Evolutionary conservation across 2,888 invertebrate species (phyloP), one percentile per base, ranked within the genome.

Genomic region (Polymixis flavicincta): DNA sequence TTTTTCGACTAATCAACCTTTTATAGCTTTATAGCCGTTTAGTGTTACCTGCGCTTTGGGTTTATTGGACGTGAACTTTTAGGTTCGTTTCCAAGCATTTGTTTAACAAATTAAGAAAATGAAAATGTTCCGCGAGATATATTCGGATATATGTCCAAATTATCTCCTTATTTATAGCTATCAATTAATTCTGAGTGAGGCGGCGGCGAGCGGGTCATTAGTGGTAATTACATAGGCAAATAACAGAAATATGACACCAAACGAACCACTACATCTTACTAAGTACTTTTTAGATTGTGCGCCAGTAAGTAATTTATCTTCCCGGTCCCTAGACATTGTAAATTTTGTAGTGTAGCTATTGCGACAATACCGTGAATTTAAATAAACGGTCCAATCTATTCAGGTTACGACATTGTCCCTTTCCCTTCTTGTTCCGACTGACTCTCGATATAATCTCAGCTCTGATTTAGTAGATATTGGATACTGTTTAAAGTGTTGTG

Each of bases 361-460:
- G 85, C 87, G 84, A 85, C 83, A 85, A 83, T 80, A 78, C 75
- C 80, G 72, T 86, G 78, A 80, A 80, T 86, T 84, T 86, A 87
- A 88, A 89, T 90, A 90, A 90, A 87, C 88, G 86, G 83, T 76
- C 83, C 80, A 83, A 86, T 87, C 85, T 80, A 87, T 89, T 88
- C 78, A 76, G 87, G 86, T 91, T 90, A 85, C 88, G 82, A 91
- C 87, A 89, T 87, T 87, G 87, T 88, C 85, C 89, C 87, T 88
- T 91, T 90, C 91, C 87, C 88, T 89, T 90, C 82, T 80, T 87
- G 85, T 85, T 79, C 76, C 74, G 75, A 80, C 75, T 74, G 74
- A 68, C 76, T 82, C 76, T 80, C 75, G 83, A 83, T 85, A 68
- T 78, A 71, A 86, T 84, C 82, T 74, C 72, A 73, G 74, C 28